phyloP scores from a whole-genome alignment of 2,797 vertebrate genomes.

The Schizothorax lantsangensis region DNA sequence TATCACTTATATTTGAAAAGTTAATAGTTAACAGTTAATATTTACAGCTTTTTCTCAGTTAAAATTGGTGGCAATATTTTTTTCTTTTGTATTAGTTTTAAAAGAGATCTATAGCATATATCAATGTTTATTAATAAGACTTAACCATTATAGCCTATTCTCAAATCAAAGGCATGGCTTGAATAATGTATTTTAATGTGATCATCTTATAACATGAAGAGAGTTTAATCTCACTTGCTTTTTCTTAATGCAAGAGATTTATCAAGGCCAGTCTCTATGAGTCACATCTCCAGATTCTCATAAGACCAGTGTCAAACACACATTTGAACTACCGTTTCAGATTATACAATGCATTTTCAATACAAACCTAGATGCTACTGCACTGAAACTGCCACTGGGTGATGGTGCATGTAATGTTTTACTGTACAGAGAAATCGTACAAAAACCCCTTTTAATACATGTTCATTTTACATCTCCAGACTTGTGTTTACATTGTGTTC shows the following conservation, averaged over 20 bases:
- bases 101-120: neutral
- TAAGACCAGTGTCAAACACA: conserved; percentile 12
- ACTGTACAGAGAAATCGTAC: neutral
- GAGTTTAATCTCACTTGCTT: conserved; percentile 1
- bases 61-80: neutral
- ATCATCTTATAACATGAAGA: neutral
- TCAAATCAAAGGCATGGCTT: neutral
- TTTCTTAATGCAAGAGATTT: neutral
- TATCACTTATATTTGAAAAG: neutral
- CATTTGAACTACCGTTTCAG: neutral
- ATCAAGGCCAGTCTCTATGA: conserved; percentile 4
- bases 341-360: neutral
- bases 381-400: neutral
- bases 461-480: neutral
- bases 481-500: neutral
- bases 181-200: neutral
- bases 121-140: neutral
- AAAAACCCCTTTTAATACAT: neutral
- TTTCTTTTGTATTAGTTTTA: neutral
- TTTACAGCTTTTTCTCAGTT: neutral
- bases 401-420: neutral
- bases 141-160: neutral
- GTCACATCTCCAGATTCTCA: conserved; percentile 23
- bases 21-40: neutral
- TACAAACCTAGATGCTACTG: neutral